A percentile compares a stretch with the other conserved stretches of the same genome.
phyloP scores from a whole-genome alignment of 2,113 vertebrate species.

The Semicossyphus pulcher region DNA sequence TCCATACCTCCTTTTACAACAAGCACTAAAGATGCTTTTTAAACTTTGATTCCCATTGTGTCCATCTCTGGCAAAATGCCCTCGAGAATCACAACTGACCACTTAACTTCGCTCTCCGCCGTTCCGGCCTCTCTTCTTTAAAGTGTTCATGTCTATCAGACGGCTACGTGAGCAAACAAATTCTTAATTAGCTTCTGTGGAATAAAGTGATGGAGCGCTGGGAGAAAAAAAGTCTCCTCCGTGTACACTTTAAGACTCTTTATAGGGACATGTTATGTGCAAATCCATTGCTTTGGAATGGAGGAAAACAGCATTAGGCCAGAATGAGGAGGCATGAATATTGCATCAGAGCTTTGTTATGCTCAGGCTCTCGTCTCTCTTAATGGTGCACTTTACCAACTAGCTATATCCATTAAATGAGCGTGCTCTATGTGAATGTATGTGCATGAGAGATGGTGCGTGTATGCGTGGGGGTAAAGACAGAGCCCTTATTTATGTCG shows the following conservation, averaged over 20 bases:
- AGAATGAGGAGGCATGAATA: conserved; percentile 80
- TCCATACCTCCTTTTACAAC: conserved; percentile 20
- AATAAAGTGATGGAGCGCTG: conserved; percentile 52
- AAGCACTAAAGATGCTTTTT: conserved; percentile 11
- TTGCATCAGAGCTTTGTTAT: conserved; percentile 84
- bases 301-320: conserved; percentile 78
- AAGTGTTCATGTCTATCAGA: conserved; percentile 45
- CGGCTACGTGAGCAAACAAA: conserved; percentile 53
- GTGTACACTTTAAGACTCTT: conserved; percentile 58
- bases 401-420: conserved; percentile 91
- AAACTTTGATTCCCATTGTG: conserved; percentile 22
- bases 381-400: conserved; percentile 92
- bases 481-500: conserved; percentile 42
- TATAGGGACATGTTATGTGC: conserved; percentile 65
- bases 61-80: conserved; percentile 18
- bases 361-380: conserved; percentile 81
- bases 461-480: background rate
- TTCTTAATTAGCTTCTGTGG: conserved; percentile 49
- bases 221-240: conserved; percentile 34
- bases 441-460: conserved; percentile 12
- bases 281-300: conserved; percentile 72
- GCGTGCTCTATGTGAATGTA: conserved; percentile 68
- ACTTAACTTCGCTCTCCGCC: conserved; percentile 16
- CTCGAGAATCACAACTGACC: conserved; percentile 26
- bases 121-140: conserved; percentile 44